Evolutionary conservation across 2,888 invertebrate species (phyloP), one percentile per base, ranked within the genome.

Genomic region (Laspeyria flexula): DNA sequence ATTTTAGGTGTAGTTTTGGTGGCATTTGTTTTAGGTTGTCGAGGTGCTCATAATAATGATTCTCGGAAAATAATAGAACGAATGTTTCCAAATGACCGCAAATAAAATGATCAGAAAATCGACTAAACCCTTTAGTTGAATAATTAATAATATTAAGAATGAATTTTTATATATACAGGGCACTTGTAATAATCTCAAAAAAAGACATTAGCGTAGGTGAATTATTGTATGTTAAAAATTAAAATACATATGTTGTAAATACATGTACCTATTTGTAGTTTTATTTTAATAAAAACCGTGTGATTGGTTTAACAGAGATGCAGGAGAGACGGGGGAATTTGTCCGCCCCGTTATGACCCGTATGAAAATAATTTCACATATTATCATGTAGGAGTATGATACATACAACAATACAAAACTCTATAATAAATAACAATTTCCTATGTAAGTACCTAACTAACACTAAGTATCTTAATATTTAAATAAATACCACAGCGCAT

Each of bases 131-230:
- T 6, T 43, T 43, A 43, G 31, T 31, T 23, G 21, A 43, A 25
- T 34, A 25, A 27, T n/a, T 27, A 5, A 25, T 38, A 18, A 0
- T 23, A 37, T 37, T 10, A 11, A 11, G 3, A 11, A 37, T 21
- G 18, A 41, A n/a, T 35, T 2, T 23, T 25, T 4, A 7, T 43
- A n/a, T 47, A 21, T 40, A 39, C 35, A 45, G 35, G 42, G 34
- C 49, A 21, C 33, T 38, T 40, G 37, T 42, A 30, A 58, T 34
- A 53, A 60, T 65, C 52, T 65, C 52, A 65, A 44, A 39, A 30
- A 54, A 44, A 45, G 37, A 49, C 34, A 25, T 48, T 46, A 46
- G 13, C 9, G 25, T 51, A 61, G 31, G 35, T 43, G 43, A 47
- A 57, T 37, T 49, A 51, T 35, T 49, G 44, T 56, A 54, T 65